These are phyloP conservation scores for Spondyliosoma cantharus DNA, from an alignment of 2,797 vertebrate genomes.

Conservation along the genomic window DNA sequence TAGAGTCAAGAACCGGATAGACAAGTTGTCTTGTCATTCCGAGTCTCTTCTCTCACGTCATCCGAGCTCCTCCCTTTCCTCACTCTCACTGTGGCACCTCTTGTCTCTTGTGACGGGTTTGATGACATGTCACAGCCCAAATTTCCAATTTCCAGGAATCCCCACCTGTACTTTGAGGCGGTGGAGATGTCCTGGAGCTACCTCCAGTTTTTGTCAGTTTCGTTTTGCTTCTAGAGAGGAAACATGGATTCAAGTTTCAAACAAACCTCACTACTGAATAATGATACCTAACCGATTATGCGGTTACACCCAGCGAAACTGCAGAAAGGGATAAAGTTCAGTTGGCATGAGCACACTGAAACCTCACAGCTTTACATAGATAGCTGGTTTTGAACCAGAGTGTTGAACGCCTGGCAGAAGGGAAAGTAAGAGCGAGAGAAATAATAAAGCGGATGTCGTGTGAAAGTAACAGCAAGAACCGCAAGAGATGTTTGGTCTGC, in stretches of 20 bases:
- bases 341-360: not conserved
- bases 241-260: not conserved
- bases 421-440: slow-evolving; percentile 9
- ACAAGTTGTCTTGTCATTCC: slow-evolving; percentile 23
- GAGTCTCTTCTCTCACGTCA: not conserved
- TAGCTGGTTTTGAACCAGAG: not conserved
- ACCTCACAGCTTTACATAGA: not conserved
- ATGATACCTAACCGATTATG: not conserved
- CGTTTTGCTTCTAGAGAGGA: not conserved
- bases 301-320: slow-evolving; percentile 28
- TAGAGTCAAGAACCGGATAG: slow-evolving; percentile 33
- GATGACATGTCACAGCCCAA: slow-evolving; percentile 37
- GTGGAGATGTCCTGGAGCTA: not conserved
- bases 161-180: not conserved
- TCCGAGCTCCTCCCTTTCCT: not conserved
- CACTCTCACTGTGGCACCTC: not conserved
- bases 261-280: not conserved
- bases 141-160: slow-evolving; percentile 21
- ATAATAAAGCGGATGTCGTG: slow-evolving; percentile 9
- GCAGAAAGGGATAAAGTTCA: slow-evolving; percentile 25
- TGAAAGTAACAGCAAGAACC: slow-evolving; percentile 21
- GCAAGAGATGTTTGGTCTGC: slow-evolving; percentile 46
- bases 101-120: not conserved
- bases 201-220: not conserved
- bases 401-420: not conserved